Conservation (phyloP, 1,140 invertebrate genomes). For the Leptinotarsa texana region DNA sequence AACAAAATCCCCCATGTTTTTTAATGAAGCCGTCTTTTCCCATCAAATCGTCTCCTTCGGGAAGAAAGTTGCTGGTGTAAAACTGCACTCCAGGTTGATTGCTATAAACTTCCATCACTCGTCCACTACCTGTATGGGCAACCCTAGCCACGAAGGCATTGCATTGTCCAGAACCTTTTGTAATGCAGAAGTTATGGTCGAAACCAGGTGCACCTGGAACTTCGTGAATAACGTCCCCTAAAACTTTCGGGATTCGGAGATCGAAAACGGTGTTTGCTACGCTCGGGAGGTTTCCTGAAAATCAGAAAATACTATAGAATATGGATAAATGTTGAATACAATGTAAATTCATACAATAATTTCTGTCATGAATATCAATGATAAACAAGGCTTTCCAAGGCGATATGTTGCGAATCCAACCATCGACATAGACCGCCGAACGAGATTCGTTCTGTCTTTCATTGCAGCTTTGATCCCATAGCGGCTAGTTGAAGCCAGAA, state of each 20-base stretch:
- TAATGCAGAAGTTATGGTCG: slow-evolving; percentile 73
- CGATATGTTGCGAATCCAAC: too few species aligned
- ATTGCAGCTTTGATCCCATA: too few species aligned
- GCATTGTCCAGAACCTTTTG: slow-evolving; percentile 38
- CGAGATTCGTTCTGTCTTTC: too few species aligned
- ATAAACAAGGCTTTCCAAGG: too few species aligned
- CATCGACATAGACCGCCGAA: too few species aligned
- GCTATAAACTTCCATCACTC: slow-evolving; percentile 75
- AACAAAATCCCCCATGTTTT: slow-evolving; percentile 81
- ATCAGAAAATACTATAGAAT: background rate
- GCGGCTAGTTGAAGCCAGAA: too few species aligned
- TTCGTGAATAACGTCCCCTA: slow-evolving; percentile 59
- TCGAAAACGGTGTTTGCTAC: slow-evolving; percentile 60
- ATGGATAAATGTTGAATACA: too few species aligned
- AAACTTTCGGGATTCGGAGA: slow-evolving; percentile 62
- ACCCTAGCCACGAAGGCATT: slow-evolving; percentile 58
- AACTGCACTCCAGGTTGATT: slow-evolving; percentile 91
- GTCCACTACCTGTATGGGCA: slow-evolving; percentile 69
- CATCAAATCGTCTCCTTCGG: slow-evolving; percentile 50
- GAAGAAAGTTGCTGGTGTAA: slow-evolving; percentile 82
- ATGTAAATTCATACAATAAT: too few species aligned
- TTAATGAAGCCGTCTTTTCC: slow-evolving; percentile 71
- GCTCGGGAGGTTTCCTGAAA: slow-evolving; percentile 45
- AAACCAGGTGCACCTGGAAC: slow-evolving; percentile 63
- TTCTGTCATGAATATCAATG: too few species aligned